Evolutionary conservation across 1,140 invertebrate genomes (phyloP).

Genomic region (Leptoteleia sp.): DNA sequence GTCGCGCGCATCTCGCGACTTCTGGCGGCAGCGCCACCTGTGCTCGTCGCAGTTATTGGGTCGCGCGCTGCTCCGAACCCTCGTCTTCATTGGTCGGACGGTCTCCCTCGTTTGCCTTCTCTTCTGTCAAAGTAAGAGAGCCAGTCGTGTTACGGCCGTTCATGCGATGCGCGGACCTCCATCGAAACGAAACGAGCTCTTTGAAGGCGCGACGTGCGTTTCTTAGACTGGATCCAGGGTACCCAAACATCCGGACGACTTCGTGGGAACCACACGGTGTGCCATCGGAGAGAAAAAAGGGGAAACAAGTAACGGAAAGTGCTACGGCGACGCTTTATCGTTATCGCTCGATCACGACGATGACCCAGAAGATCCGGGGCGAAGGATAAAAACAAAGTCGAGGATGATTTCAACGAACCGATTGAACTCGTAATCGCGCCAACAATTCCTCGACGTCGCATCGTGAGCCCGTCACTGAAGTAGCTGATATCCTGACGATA

Average conservation of each 20-base stretch:
- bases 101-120: slow-evolving; percentile 10
- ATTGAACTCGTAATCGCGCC: slow-evolving; percentile 17
- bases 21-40: slow-evolving; percentile 4
- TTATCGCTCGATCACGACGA: slow-evolving; percentile 12
- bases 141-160: slow-evolving; percentile 38
- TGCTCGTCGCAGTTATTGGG: not conserved
- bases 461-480: not conserved
- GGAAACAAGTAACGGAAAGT: no score
- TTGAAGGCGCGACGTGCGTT: slow-evolving; percentile 13
- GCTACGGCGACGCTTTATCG: not conserved
- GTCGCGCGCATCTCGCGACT: slow-evolving; percentile 5
- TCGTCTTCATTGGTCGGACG: slow-evolving; percentile 7
- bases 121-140: slow-evolving; percentile 5
- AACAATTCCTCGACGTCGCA: slow-evolving; percentile 3
- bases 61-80: slow-evolving; percentile 2
- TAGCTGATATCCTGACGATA: not conserved
- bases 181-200: slow-evolving; percentile 2
- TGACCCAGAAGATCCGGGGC: slow-evolving; percentile 33
- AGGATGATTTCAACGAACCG: slow-evolving; percentile 21
- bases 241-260: not conserved
- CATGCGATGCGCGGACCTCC: slow-evolving; percentile 34
- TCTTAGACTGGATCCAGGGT: not conserved
- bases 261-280: not conserved
- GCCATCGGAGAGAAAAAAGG: not conserved
- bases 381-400: slow-evolving; percentile 25